Evolutionary conservation across 1,140 invertebrate species (phyloP), one percentile per base, ranked within the genome.

Genomic region (Heliconius hermathena): DNA sequence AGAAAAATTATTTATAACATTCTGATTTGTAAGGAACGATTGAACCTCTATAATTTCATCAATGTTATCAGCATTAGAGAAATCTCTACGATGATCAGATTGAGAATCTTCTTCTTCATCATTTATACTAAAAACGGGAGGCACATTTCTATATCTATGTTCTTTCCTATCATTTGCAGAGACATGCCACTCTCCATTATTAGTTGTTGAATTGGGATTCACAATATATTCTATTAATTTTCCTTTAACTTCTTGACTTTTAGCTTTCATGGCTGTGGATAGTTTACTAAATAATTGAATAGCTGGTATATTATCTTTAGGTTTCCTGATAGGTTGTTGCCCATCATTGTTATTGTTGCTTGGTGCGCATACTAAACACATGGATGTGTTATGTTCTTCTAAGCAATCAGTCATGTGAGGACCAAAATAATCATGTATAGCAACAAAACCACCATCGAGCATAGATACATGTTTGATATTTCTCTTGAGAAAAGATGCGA

Each of bases 401-500:
- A 99, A 94, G 86, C 97, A 97, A 83, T 97, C 96, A 54, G 96
- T 96, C 87, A 98, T 96, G 90, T 98, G 96, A 72, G 97, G 97
- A 1, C 96, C 96, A 88, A 98, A 97, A 85, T 98, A 97, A 83
- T 98, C 96, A 88, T 99, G 98, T 80, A 99, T 96, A 33, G 98
- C 97, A 95, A 97, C 96, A 95, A 99, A 99, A 16, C 99, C 99
- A 80, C 98, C 98, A 84, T 97, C 97, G 13, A 99, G 96, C 93
- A 99, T 96, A 78, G 98, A 99, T 38, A 99, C 98, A 93, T 98
- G 99, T 83, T 97, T 97, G 0, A 97, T 98, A 88, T 98, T 98
- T 91, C 98, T 98, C 94, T 99, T 99, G 54, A 99, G 95, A 94
- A 99, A 99, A 78, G 98, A 98, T 11, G 99, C 98, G 13, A 99